Evolutionary conservation across 2,797 vertebrate species (phyloP), one percentile per base, ranked within the genome.

Genomic region (Chanos chanos): DNA sequence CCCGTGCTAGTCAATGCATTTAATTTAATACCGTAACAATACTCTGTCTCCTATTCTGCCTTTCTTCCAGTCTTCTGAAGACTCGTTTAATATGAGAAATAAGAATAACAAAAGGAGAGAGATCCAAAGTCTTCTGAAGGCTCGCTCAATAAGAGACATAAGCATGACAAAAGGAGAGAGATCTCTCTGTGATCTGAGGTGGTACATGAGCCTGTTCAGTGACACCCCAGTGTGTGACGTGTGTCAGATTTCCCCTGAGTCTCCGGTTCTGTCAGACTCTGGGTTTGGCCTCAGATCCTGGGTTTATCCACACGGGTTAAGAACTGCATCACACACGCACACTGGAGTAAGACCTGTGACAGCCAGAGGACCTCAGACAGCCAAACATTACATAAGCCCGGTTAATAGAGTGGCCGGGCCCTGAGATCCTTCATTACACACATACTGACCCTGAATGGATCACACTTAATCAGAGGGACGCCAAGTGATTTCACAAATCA

Each of bases 1-100:
- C 66, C 66, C 75, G n/a, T 72, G 27, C 53, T 72, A 70, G 25
- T 22, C 18, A 73, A 70, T 50, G 49, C 28, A 39, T 49, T 52
- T 57, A 72, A 67, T 70, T 62, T 62, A 50, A 51, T 39, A 22
- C 69, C 40, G 44, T 44, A 59, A n/a, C n/a, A 62, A 66, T 40
- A 70, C 68, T 34, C 52, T 37, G 50, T 36, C 52, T 56, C 58
- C 65, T 39, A 33, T 47, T 60, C 43, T n/a, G 36, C 24, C 27
- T 55, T 63, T 21, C 45, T 63, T 59, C 52, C 16, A 5, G 7
- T 66, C 56, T 40, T 53, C 45, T 28, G 19, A 47, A 49, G 37
- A 41, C 37, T n/a, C n/a, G n/a, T n/a, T 3, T 57, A 65, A 71
- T 34, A 36, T 41, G 43, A 56, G 19, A 39, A 60, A 66, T 52